phyloP scores from a whole-genome alignment of 2,888 invertebrate genomes.

The Augochlorella aurata region DNA sequence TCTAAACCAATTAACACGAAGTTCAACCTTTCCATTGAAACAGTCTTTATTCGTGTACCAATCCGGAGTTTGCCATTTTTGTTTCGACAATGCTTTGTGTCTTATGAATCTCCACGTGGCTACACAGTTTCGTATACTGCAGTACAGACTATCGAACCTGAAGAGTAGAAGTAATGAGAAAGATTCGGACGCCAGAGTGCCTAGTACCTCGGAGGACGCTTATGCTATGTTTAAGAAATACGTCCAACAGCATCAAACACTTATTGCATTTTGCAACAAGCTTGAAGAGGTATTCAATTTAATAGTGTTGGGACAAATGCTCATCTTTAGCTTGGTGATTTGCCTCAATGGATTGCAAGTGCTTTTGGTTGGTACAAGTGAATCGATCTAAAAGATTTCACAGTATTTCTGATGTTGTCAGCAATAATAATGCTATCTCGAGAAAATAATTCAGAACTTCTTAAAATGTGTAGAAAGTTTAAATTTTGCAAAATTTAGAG shows the following conservation, averaged over 20 bases:
- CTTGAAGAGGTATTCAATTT: constrained; percentile 57
- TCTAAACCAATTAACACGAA: background rate
- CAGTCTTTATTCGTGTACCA: constrained; percentile 50
- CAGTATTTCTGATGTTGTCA: too few species aligned
- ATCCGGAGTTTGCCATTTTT: constrained; percentile 60
- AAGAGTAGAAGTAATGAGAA: background rate
- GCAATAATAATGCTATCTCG: too few species aligned
- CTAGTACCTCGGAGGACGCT: background rate
- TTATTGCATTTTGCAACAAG: constrained; percentile 55
- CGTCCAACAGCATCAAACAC: constrained; percentile 54
- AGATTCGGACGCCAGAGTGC: too few species aligned
- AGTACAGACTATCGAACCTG: constrained; percentile 46
- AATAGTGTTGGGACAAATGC: constrained; percentile 48
- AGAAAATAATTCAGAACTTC: too few species aligned
- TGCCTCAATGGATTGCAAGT: constrained; percentile 64
- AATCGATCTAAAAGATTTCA: background rate
- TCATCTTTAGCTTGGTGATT: constrained; percentile 53
- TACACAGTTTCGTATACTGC: constrained; percentile 69
- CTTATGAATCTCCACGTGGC: constrained; percentile 61
- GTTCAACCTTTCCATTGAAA: background rate
- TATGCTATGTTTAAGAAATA: constrained; percentile 46
- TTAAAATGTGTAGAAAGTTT: too few species aligned
- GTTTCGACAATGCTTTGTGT: constrained; percentile 65
- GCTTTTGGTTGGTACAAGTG: constrained; percentile 52
- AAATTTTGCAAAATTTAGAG: too few species aligned